A percentile compares a stretch with the other conserved stretches of the same genome.
These are phyloP conservation scores for Tortricodes alternella DNA, from an alignment of 2,888 invertebrate genomes.

Conservation along the genomic window DNA sequence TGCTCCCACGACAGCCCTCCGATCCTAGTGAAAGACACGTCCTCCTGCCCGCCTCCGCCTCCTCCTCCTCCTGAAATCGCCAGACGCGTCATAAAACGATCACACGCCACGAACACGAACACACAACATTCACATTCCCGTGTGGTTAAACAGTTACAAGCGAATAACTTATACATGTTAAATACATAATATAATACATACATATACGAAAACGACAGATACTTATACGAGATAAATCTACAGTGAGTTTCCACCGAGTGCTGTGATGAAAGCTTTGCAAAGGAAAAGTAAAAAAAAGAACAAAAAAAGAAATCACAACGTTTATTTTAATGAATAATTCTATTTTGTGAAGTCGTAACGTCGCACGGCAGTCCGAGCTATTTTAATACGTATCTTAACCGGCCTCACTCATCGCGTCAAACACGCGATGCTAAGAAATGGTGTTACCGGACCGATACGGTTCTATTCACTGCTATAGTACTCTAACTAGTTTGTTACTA, in stretches of 20 bases:
- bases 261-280: conserved; percentile 80
- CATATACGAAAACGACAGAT: conserved; percentile 37
- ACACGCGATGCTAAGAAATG: conserved; percentile 40
- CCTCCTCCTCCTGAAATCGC: conserved; percentile 59
- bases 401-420: conserved; percentile 26
- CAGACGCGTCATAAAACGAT: conserved; percentile 45
- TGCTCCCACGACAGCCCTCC: conserved; percentile 87
- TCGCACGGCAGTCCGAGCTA: conserved; percentile 28
- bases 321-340: conserved; percentile 62
- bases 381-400: conserved; percentile 15
- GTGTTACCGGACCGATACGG: conserved; percentile 56
- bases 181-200: conserved; percentile 47
- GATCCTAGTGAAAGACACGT: conserved; percentile 88
- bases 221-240: conserved; percentile 56
- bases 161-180: conserved; percentile 64
- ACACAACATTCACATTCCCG: conserved; percentile 65
- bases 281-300: conserved; percentile 72
- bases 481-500: conserved; percentile 66
- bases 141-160: conserved; percentile 72
- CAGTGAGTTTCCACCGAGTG: conserved; percentile 81
- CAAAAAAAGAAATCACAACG: conserved; percentile 66
- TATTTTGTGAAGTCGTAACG: conserved; percentile 39
- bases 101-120: conserved; percentile 35
- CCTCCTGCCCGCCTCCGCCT: conserved; percentile 64
- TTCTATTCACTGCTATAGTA: conserved; percentile 59